phyloP scores from a whole-genome alignment of 2,797 vertebrate genomes.

The Dermochelys coriacea region DNA sequence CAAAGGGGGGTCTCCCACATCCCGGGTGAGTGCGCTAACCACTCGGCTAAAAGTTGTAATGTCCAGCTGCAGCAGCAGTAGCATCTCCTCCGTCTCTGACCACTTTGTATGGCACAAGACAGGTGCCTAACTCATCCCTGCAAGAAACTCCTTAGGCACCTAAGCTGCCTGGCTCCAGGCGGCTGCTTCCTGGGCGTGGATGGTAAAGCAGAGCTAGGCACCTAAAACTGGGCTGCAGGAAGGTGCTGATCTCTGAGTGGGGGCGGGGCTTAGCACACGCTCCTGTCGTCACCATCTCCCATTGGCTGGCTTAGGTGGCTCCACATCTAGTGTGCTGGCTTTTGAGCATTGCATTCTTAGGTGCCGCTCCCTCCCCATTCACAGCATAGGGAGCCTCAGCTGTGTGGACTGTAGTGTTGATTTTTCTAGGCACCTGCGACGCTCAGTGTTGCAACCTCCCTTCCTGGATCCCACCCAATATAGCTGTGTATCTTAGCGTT shows the following conservation, averaged over 20 bases:
- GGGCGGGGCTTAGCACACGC: background rate
- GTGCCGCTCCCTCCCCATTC: background rate
- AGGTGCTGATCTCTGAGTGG: too few species aligned
- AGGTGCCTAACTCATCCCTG: background rate
- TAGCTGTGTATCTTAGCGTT: background rate
- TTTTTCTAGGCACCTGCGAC: background rate
- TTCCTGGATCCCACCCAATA: background rate
- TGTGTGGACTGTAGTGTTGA: background rate
- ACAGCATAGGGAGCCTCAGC: background rate
- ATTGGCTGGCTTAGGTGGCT: background rate
- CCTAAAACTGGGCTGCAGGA: background rate
- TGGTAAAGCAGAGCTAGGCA: background rate
- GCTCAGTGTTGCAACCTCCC: background rate
- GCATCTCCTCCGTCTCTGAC: background rate
- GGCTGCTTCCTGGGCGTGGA: background rate
- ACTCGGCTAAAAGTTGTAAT: background rate
- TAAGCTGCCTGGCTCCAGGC: background rate
- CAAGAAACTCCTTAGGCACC: background rate
- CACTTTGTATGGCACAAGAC: background rate
- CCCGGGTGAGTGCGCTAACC: background rate
- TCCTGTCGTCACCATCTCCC: background rate
- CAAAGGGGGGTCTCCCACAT: background rate
- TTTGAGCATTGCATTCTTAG: background rate
- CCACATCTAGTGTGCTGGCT: background rate
- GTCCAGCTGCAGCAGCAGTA: background rate